Evolutionary conservation across 2,888 invertebrate genomes (phyloP).

Genomic region (Strigamia maritima): DNA sequence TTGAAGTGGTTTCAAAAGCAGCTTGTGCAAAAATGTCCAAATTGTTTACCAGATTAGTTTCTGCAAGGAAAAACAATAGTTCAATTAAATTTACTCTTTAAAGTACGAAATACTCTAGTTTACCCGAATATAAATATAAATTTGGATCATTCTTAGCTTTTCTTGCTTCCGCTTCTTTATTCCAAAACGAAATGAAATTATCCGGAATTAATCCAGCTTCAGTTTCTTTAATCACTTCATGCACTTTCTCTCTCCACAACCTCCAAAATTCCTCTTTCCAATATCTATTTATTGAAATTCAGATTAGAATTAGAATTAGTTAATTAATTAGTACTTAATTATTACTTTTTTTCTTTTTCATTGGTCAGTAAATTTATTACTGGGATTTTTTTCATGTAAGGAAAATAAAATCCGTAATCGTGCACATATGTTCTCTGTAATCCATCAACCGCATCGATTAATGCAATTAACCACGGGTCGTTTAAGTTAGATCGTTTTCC

Average conservation of each 20-base stretch:
- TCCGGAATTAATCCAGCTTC: background rate
- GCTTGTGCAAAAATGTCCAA: background rate
- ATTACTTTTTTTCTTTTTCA: background rate
- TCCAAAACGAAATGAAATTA: background rate
- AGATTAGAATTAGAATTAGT: background rate
- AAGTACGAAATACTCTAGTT: background rate
- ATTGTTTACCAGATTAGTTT: background rate
- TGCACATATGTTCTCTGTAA: background rate
- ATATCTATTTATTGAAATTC: background rate
- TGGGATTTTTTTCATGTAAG: background rate
- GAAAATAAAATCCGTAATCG: background rate
- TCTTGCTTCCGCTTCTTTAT: background rate
- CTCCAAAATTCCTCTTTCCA: background rate
- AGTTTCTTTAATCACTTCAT: background rate
- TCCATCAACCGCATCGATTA: background rate
- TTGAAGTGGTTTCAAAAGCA: conserved; percentile 29
- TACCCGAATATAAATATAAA: background rate
- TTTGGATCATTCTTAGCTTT: background rate
- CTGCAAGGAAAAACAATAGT: background rate
- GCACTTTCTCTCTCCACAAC: background rate
- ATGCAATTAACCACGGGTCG: background rate
- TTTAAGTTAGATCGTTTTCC: background rate
- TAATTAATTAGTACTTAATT: background rate
- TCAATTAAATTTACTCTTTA: background rate
- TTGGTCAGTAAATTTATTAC: background rate